Evolutionary conservation across 2,888 invertebrate genomes (phyloP).

Genomic region (Patella depressa): DNA sequence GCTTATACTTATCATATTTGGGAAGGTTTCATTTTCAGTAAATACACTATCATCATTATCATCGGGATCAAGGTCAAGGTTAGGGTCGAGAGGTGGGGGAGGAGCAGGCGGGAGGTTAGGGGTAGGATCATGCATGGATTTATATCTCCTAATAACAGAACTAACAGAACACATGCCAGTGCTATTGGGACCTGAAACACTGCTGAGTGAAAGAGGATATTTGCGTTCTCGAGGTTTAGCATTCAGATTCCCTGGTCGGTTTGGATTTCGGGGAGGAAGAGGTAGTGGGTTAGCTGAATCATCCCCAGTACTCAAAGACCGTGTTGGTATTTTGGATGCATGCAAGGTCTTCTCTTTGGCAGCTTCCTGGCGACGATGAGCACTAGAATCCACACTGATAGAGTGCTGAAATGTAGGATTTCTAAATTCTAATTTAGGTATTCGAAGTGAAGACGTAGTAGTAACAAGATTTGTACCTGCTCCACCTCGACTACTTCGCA

Average conservation of each 20-base stretch:
- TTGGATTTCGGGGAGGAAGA: conserved; percentile 83
- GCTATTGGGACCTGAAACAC: conserved; percentile 30
- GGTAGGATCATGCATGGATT: neutral
- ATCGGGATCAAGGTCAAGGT: conserved; percentile 28
- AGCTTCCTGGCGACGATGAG: conserved; percentile 33
- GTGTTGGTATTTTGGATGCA: conserved; percentile 40
- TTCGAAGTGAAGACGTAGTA: conserved; percentile 35
- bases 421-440: conserved; percentile 45
- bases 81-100: conserved; percentile 44
- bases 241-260: conserved; percentile 75
- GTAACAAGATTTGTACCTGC: conserved; percentile 57
- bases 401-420: conserved; percentile 44
- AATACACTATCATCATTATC: conserved; percentile 52
- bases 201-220: conserved; percentile 79
- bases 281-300: conserved; percentile 76
- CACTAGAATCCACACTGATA: conserved; percentile 48
- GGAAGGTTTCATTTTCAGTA: conserved; percentile 26
- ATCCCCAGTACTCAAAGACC: conserved; percentile 53
- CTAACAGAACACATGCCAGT: conserved; percentile 20
- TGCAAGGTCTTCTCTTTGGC: conserved; percentile 19
- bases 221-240: conserved; percentile 82
- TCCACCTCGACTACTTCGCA: conserved; percentile 53
- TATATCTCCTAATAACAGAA: conserved; percentile 25
- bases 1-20: neutral
- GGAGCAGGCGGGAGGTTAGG: conserved; percentile 50